Base-by-base conservation (phyloP, 2,888 invertebrate genomes). In the Miltochrista miniata region DNA sequence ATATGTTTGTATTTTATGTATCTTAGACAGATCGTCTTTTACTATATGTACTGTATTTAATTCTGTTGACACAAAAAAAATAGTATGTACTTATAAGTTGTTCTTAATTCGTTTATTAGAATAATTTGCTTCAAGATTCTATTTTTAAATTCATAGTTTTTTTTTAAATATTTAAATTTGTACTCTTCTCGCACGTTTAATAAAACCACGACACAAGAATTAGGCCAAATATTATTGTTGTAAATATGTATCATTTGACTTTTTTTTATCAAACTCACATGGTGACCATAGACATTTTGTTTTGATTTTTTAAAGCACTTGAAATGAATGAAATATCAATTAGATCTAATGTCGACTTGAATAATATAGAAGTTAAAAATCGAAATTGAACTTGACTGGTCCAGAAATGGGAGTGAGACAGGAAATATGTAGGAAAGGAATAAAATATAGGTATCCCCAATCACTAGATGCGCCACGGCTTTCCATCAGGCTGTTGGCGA, bases 101-200 rank as follows among this genome's bases (percentile, higher is more conserved):
- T 68, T 68, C 67, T 68, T 68, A 68, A 62, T 65, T 60, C 60
- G 2, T 24, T 61, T 68, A 64, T 63, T 58, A 61, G 52, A 54
- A 62, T 68, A 54, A 62, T 68, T 68, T 65, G 65, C 68, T 65
- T 68, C 68, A 67, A 67, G 62, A 68, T 68, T 68, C 68, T 68
- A 67, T 61, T 59, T 56, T 58, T 61, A 61, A 61, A 54, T 62
- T 56, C n/a, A n/a, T n/a, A n/a, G 62, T 68, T 63, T 62, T 65
- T 65, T 57, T 40, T 31, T 10, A 7, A 31, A 31, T 31, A 31
- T 31, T 24, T 24, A 24, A 24, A 24, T 24, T 2, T 24, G 2
- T 24, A 24, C 18, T 24, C 3, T 24, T 24, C 18, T 24, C 18
- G 18, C 2, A 24, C 18, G 18, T 24, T 24, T n/a, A 24, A 24